Conservation (phyloP, 2,888 invertebrate species). For the Agonopterix arenella region DNA sequence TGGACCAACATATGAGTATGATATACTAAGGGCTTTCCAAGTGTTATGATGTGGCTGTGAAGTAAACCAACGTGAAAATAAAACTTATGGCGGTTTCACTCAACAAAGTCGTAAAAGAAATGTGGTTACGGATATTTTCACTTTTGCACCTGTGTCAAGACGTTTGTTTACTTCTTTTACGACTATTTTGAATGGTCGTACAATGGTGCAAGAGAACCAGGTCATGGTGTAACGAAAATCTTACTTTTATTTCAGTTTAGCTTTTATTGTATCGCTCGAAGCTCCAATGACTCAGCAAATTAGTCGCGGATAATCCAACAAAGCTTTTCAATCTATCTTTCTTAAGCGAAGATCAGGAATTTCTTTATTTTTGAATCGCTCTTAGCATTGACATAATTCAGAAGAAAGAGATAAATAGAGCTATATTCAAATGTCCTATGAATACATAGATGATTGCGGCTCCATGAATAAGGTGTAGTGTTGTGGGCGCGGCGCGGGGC, state of each 20-base stretch:
- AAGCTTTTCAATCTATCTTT: not conserved
- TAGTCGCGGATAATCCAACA: not conserved
- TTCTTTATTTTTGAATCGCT: not conserved
- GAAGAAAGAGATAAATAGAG: not conserved
- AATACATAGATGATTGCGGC: slow-evolving; percentile 16
- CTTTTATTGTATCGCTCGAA: slow-evolving; percentile 4
- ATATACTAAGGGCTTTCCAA: slow-evolving; percentile 7
- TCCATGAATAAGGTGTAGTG: slow-evolving; percentile 18
- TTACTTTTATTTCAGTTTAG: slow-evolving; percentile 4
- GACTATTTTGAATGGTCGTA: slow-evolving; percentile 23
- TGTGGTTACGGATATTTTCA: slow-evolving; percentile 39
- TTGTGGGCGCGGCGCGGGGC: slow-evolving; percentile 25
- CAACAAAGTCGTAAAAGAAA: slow-evolving; percentile 31
- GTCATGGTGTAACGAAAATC: slow-evolving; percentile 19
- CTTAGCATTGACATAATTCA: not conserved
- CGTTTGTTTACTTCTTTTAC: slow-evolving; percentile 44
- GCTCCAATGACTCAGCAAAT: slow-evolving; percentile 1
- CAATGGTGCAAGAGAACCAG: slow-evolving; percentile 24
- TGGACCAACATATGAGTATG: slow-evolving; percentile 6
- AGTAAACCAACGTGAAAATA: slow-evolving; percentile 21
- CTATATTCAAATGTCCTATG: not conserved
- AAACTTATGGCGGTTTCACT: slow-evolving; percentile 16
- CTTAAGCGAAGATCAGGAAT: not conserved
- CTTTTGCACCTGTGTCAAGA: slow-evolving; percentile 64
- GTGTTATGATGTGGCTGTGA: not conserved